Evolutionary conservation across 1,140 invertebrate species (phyloP), one percentile per base, ranked within the genome.

Genomic region (Agraylea sexmaculata): DNA sequence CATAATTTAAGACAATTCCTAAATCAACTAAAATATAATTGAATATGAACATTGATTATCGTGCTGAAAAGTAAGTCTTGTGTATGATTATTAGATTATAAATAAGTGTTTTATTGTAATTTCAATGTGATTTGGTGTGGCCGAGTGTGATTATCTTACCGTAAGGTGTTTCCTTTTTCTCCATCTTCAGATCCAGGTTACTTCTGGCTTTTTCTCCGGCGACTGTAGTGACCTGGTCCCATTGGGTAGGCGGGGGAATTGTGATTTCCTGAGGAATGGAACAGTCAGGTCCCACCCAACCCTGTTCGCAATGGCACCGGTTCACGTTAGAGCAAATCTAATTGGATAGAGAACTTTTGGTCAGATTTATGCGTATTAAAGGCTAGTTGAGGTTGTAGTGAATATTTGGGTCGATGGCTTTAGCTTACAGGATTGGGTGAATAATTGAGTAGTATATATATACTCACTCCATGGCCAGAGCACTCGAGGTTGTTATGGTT

Each of bases 321-420:
- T 92, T 91, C 27, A 78, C 66, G 59, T 94, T 96, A 2, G 92
- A 92, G 63, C 94, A 98, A 32, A 84, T 76, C 90, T 95, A 64
- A n/a, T 29, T 25, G 16, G 25, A 21, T 20, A 30, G 17, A 30
- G 2, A 43, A 35, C 34, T 6, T 33, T 12, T n/a, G 16, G n/a
- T n/a, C n/a, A n/a, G n/a, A n/a, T n/a, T n/a, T n/a, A n/a, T n/a
- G n/a, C n/a, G n/a, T n/a, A n/a, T n/a, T n/a, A n/a, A n/a, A n/a
- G n/a, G n/a, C n/a, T n/a, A n/a, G n/a, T n/a, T n/a, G n/a, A n/a
- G n/a, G 27, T 43, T 5, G 6, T 17, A 32, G 16, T 17, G 7
- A 16, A 32, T 32, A 8, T 15, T 4, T 2, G 19, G 3, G 8
- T 16, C 4, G 5, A 5, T 11, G 30, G 19, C 16, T 32, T 6